Conservation (phyloP, 2,888 invertebrate species). For the Phaonia tiefii region DNA sequence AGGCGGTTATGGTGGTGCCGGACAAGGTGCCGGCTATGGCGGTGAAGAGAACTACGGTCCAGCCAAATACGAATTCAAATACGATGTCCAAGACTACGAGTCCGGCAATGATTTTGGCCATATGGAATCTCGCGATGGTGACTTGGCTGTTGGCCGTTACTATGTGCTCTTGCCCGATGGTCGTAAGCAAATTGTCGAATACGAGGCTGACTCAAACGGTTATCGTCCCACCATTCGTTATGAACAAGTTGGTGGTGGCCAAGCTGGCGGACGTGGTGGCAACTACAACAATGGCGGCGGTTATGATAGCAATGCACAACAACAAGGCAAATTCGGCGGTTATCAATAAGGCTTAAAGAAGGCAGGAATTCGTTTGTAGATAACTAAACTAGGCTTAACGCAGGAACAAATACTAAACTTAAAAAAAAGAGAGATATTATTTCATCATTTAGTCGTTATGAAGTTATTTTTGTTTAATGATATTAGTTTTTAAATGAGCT, state of each 20-base stretch:
- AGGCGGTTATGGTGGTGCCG: conserved; percentile 60
- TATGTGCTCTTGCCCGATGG: conserved; percentile 86
- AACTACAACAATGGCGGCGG: conserved; percentile 72
- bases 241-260: conserved; percentile 82
- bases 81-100: conserved; percentile 85
- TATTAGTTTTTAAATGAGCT: conserved; percentile 55
- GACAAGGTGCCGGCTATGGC: conserved; percentile 65
- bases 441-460: conserved; percentile 63
- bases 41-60: conserved; percentile 82
- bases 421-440: conserved; percentile 52
- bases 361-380: conserved; percentile 7
- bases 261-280: conserved; percentile 70
- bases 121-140: conserved; percentile 84
- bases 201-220: conserved; percentile 86
- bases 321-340: conserved; percentile 71
- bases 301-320: conserved; percentile 70
- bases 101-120: conserved; percentile 86
- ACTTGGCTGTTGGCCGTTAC: conserved; percentile 84
- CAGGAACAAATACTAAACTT: neutral
- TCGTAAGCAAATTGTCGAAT: conserved; percentile 86
- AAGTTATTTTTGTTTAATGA: conserved; percentile 56
- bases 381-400: conserved; percentile 56
- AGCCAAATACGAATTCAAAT: conserved; percentile 86
- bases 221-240: conserved; percentile 86
- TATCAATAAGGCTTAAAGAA: conserved; percentile 73